Conservation (phyloP, 2,113 vertebrate genomes). For the Physeter macrocephalus region DNA sequence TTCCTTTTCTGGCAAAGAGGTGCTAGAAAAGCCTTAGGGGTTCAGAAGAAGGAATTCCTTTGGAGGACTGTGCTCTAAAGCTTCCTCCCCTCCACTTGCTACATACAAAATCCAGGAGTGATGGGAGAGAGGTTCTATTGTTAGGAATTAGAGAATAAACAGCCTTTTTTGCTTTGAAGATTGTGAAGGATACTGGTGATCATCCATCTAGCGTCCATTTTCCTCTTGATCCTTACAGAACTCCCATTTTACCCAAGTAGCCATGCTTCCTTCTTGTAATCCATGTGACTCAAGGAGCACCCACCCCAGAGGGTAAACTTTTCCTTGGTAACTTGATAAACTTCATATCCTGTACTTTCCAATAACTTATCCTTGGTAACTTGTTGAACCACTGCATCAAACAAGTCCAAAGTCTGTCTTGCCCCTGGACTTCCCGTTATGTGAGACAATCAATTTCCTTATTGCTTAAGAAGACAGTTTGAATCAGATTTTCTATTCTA, state of each 20-base stretch:
- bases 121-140: not conserved
- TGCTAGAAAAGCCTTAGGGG: not conserved
- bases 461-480: not conserved
- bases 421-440: not conserved
- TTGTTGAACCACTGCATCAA: not conserved
- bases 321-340: not conserved
- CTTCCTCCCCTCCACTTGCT: not conserved
- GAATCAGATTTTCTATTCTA: not conserved
- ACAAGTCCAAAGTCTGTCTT: not conserved
- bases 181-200: not conserved
- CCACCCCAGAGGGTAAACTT: not conserved
- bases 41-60: not conserved
- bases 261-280: not conserved
- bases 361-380: not conserved
- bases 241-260: not conserved
- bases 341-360: not conserved
- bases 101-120: not conserved
- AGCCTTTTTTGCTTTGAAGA: not conserved
- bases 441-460: not conserved
- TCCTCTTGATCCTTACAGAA: not conserved
- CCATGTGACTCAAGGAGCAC: not conserved
- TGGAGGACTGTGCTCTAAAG: not conserved
- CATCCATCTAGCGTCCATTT: not conserved
- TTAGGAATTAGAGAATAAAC: not conserved
- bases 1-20: not conserved